Conservation (phyloP, 2,797 vertebrate genomes). For the Sebastes elongatus region DNA sequence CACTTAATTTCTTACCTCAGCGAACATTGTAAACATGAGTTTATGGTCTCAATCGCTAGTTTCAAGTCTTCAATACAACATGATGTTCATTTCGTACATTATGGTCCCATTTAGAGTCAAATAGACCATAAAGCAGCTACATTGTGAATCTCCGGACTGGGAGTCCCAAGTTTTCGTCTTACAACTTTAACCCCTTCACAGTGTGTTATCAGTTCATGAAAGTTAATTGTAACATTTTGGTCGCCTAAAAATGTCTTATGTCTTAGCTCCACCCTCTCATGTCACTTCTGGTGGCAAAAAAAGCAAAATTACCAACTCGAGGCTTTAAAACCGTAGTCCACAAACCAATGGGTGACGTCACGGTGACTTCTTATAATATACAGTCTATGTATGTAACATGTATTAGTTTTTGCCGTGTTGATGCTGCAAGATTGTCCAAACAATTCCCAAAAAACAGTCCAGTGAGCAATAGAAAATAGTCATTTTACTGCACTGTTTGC, state of each 20-base stretch:
- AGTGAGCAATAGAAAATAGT: neutral
- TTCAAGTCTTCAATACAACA: no score
- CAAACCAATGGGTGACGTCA: neutral
- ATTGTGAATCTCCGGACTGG: no score
- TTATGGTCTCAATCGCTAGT: no score
- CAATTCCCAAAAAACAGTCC: neutral
- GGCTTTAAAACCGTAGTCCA: neutral
- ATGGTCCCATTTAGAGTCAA: no score
- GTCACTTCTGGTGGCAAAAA: neutral
- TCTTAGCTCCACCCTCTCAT: neutral
- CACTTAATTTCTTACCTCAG: no score
- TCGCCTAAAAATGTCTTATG: neutral
- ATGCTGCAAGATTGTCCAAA: no score
- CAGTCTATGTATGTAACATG: neutral
- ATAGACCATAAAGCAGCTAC: no score
- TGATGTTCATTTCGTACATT: no score
- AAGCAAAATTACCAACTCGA: neutral
- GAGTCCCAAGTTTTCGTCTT: no score
- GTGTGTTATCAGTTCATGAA: neutral
- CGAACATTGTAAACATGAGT: no score
- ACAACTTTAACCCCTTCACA: neutral
- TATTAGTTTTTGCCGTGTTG: neutral
- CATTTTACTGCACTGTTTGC: neutral
- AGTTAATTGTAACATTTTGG: neutral
- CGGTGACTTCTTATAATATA: neutral